These are phyloP conservation scores for Aeoliscus strigatus DNA, from an alignment of 2,797 vertebrate genomes.

Conservation along the genomic window DNA sequence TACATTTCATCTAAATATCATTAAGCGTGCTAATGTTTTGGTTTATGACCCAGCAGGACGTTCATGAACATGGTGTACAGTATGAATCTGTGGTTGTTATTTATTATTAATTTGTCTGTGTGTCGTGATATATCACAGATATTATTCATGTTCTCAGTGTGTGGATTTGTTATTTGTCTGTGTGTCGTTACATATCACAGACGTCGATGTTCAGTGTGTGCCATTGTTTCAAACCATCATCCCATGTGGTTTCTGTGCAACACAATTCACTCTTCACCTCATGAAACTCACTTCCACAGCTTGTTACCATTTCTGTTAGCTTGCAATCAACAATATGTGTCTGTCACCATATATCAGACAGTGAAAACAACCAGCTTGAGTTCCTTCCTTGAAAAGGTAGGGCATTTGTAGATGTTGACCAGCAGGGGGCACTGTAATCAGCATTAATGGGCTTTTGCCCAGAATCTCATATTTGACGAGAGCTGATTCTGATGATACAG, in stretches of 20 bases:
- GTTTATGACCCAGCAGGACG: constrained; percentile 67
- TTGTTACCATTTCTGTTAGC: constrained; percentile 46
- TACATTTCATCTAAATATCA: constrained; percentile 53
- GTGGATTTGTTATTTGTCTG: constrained; percentile 11
- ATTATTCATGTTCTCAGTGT: constrained; percentile 37
- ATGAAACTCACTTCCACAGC: constrained; percentile 50
- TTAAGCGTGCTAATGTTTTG: constrained; percentile 59
- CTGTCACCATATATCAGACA: constrained; percentile 47
- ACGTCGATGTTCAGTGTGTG: constrained; percentile 66
- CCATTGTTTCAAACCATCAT: constrained; percentile 38
- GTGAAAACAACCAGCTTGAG: constrained; percentile 28
- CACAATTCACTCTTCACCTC: constrained; percentile 41
- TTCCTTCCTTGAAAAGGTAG: constrained; percentile 7
- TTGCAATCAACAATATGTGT: constrained; percentile 51
- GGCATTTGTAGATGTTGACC: no score
- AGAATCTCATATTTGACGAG: no score
- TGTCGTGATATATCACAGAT: no score
- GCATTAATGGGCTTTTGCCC: no score
- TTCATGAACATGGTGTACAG: constrained; percentile 64
- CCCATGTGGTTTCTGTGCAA: constrained; percentile 41
- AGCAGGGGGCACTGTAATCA: no score
- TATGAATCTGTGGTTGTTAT: constrained; percentile 59
- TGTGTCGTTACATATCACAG: constrained; percentile 25
- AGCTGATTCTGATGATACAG: no score
- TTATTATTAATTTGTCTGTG: no score